Base-by-base conservation (phyloP, 2,888 invertebrate genomes). In the Morpho helenor region DNA sequence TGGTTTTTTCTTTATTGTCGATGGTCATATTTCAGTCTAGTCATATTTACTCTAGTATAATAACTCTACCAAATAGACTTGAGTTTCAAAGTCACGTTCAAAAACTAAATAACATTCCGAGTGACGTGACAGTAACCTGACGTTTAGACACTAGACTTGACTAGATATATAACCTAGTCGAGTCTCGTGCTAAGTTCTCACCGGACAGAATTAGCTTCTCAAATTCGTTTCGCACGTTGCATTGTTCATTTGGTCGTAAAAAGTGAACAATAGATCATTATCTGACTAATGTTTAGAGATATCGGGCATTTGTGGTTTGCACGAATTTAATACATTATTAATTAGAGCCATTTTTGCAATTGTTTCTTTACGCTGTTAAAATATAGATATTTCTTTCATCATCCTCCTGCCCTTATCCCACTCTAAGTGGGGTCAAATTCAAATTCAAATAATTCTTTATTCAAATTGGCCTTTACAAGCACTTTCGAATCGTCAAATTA, bases 141-240 rank as follows among this genome's bases (percentile, higher is more conserved):
- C 43, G 43, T 43, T 43, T 43, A 43, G 43, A 43, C 43, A 43
- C 8, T 43, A 8, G 43, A 40, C 49, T 50, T 41, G 41, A 42
- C 44, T 31, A 52, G 6, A 22, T 2, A 51, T 2, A 51, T 51
- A 42, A 45, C 31, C 49, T 10, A 69, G 68, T 70, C 69, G 3
- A 52, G 68, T 69, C 70, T 69, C 70, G 70, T 69, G 56, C 57
- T 7, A 7, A 31, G 65, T 68, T 69, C 69, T 64, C 70, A 70
- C 63, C 8, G 42, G 23, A 50, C 52, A 8, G 47, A 48, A 62
- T 62, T 60, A 61, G 66, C 67, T 62, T 67, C 66, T 63, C 66
- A 66, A 58, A 58, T 63, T 56, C 44, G 49, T 8, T 39, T 45
- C 49, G 56, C 57, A 49, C 40, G 16, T 22, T 49, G 63, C 60